Base-by-base conservation (phyloP, 2,113 vertebrate genomes). In the Caracal caracal region DNA sequence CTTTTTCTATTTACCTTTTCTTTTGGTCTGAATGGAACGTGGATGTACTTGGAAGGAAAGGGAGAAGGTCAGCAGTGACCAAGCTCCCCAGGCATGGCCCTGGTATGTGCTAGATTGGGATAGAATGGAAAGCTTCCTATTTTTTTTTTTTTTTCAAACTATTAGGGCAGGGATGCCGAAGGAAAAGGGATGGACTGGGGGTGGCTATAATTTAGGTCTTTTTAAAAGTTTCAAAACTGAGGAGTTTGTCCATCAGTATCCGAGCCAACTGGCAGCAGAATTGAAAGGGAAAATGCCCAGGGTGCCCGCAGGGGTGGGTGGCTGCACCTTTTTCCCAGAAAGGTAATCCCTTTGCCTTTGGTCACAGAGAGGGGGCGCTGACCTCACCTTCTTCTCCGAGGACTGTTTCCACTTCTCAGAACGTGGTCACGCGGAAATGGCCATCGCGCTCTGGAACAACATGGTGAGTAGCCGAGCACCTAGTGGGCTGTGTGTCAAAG, bases 381-480 rank as follows among this genome's bases (percentile, higher is more conserved):
- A 99, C 92, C n/a, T 98, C 95, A 99, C 98, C 83, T 99, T 99
- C 98, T 99, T 99, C 98, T 99, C 99, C 1, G 96, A 97, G 84
- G 99, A 99, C 98, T 99, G 99, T 98, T 99, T 99, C 97, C 99
- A 99, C 98, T 99, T 99, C 98, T 99, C 98, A 79, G 99, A 98
- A 47, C 99, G 98, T 6, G 99, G 99, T 19, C 99, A 99, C 0
- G 99, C 99, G 0, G 99, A 99, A 97, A 99, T 99, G 99, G 99
- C 99, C 87, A 96, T 97, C 7, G 98, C 99, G 6, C 98, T 99
- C 87, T 99, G 99, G 99, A 99, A 99, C 96, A 99, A 99, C 97
- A 99, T 99, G 99, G 99, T 99, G 98, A 98, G 98, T 76, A 22
- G 2, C 66, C 15, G 0, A 2, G 78, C 17, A 10, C 17, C 65